Base-by-base conservation (phyloP, 2,113 vertebrate species). In the Chaetodon auriga region DNA sequence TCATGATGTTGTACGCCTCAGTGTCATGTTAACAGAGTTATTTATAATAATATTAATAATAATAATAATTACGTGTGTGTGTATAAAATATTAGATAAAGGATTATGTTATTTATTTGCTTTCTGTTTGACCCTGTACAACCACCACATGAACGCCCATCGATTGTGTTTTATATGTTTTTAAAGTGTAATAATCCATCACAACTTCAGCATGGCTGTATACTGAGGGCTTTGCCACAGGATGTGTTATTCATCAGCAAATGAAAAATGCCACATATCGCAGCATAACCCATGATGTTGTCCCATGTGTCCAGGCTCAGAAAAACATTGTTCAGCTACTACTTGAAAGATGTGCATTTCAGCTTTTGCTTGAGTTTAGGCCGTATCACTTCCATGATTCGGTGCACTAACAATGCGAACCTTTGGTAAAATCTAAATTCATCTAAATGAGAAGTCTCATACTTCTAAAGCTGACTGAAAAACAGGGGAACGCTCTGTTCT, bases 311-410 rank as follows among this genome's bases (percentile, higher is more conserved):
- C 95, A 99, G 96, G 87, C 94, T 94, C 0, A 96, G 92, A 81
- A 97, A 98, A 63, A 99, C 96, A 0, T 98, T 96, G 73, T 98
- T 97, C 89, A 97, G 83, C 82, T 98, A 98, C 97, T 97, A 98
- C 91, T 96, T 95, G 91, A 98, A 99, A 19, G 96, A 97, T 83
- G 97, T 98, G 82, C 97, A 99, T 45, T 96, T 96, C 70, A 99
- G 91, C 84, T 89, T 96, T 83, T 97, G 96, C 82, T 96, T 95
- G 61, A 98, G 81, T 96, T 83, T 97, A 96, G 0, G 97, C 97
- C 1, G 97, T 96, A 71, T 98, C 96, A 45, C 98, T 96, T 2
- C 96, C 96, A 36, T 97, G 96, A 58, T 97, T 95, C 97, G 15
- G 5, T 41, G 8, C 21, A 5, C 18, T 4, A 35, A 45, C 9